Evolutionary conservation across 1,140 invertebrate genomes (phyloP), one percentile per base, ranked within the genome.

Genomic region (Linepithema humile): DNA sequence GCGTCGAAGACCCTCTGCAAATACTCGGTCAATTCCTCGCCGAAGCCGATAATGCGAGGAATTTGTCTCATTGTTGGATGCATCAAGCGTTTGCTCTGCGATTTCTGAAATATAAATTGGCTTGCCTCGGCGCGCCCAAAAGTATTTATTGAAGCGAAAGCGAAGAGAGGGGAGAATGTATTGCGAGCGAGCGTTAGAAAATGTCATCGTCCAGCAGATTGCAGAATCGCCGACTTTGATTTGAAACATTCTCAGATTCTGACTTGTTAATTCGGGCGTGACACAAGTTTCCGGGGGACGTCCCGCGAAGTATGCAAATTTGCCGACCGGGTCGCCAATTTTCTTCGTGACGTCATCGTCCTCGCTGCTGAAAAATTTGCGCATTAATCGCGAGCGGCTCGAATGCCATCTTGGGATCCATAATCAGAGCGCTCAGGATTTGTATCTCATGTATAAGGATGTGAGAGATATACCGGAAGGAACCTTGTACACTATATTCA

Each of bases 371-470:
- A 70, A 80, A 80, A 55, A 80, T 70, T 2, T 32, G 38, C 35
- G 64, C 65, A 55, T 80, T 80, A 80, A 80, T 80, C 75, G 64
- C 64, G 23, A 40, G 12, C 64, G 48, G 23, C 64, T 50, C 45
- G 17, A 26, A 48, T 7, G 29, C 48, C 38, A 55, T 69, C 23
- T 53, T 20, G 75, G n/a, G 75, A 70, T 70, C 75, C 75, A 80
- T 80, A 80, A 80, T 78, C 75, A 69, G 64, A 48, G n/a, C 62
- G 53, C 32, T 59, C 60, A 29, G 69, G 67, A 62, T 72, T 72
- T 62, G 78, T 62, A 72, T 83, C 84, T 83, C 69, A 83, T 83
- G 78, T 85, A 83, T 74, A 62, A 83, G 59, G 67, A 85, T 85
- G 69, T 35, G 48, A 65, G 48, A 85, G 59, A 65, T 53, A 82